Conservation (phyloP, 2,113 vertebrate genomes). For the Taxidea taxus region DNA sequence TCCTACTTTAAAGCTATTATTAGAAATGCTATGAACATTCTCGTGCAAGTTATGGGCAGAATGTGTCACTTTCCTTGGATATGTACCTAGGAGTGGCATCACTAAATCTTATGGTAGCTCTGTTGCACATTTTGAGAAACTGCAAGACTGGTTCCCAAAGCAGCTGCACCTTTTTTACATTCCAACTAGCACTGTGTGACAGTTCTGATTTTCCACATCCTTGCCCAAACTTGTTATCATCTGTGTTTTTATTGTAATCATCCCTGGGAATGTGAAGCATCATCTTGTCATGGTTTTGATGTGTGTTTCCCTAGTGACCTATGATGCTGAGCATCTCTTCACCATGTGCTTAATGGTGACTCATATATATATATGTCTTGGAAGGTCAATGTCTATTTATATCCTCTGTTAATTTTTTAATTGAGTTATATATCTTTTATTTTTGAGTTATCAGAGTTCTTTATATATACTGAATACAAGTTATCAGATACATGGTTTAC, state of each 20-base stretch:
- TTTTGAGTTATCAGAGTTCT: neutral
- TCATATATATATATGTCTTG: neutral
- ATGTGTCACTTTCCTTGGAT: neutral
- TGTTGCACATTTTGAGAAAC: neutral
- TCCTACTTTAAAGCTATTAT: neutral
- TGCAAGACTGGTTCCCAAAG: neutral
- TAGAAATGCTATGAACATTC: neutral
- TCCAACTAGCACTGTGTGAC: neutral
- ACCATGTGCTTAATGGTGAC: neutral
- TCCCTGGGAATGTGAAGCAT: neutral
- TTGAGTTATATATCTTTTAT: neutral
- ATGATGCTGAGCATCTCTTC: neutral
- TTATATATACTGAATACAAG: neutral
- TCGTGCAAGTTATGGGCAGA: neutral
- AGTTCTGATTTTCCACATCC: neutral
- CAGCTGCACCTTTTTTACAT: neutral
- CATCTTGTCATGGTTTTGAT: neutral
- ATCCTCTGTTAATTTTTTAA: neutral
- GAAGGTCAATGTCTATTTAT: neutral
- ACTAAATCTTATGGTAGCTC: neutral
- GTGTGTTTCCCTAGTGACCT: neutral
- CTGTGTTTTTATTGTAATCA: neutral
- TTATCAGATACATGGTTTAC: neutral
- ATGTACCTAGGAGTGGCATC: neutral
- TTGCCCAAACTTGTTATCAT: neutral